Evolutionary conservation across 2,888 invertebrate species (phyloP).

Genomic region (Invenusta paracnida): DNA sequence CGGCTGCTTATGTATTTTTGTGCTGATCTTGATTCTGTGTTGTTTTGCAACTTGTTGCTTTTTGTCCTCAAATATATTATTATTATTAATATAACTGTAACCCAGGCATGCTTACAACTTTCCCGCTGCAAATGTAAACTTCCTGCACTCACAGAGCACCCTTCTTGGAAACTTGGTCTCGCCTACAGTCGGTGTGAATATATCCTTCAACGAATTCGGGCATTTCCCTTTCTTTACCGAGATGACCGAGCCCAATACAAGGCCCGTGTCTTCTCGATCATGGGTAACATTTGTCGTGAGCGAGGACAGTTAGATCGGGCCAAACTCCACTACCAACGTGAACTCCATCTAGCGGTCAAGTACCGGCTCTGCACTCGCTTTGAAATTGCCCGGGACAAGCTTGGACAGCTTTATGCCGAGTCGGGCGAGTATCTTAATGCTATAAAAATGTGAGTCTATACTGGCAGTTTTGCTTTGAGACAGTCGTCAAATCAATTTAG

Average conservation of each 20-base stretch:
- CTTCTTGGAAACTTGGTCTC: too few species aligned
- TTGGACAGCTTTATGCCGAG: background rate
- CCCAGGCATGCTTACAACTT: too few species aligned
- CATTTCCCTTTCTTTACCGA: background rate
- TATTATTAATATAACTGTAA: background rate
- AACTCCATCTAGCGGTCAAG: background rate
- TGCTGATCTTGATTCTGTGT: too few species aligned
- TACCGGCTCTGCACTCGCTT: background rate
- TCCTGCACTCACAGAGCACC: background rate
- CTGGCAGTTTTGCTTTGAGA: too few species aligned
- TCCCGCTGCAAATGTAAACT: too few species aligned
- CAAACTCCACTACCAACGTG: background rate
- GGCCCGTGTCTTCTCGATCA: background rate
- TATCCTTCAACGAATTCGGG: background rate
- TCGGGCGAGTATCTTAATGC: background rate
- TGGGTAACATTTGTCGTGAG: background rate
- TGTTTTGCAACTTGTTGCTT: too few species aligned
- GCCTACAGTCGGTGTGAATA: background rate
- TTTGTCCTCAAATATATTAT: too few species aligned
- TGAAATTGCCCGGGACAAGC: background rate
- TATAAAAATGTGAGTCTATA: background rate
- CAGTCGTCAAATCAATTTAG: too few species aligned
- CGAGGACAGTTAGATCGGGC: background rate
- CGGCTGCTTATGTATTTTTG: too few species aligned
- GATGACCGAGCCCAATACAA: background rate